A percentile compares a stretch with the other conserved stretches of the same genome.
These are phyloP conservation scores for Cynopterus sphinx DNA, from an alignment of 2,797 vertebrate genomes.

Conservation along the genomic window DNA sequence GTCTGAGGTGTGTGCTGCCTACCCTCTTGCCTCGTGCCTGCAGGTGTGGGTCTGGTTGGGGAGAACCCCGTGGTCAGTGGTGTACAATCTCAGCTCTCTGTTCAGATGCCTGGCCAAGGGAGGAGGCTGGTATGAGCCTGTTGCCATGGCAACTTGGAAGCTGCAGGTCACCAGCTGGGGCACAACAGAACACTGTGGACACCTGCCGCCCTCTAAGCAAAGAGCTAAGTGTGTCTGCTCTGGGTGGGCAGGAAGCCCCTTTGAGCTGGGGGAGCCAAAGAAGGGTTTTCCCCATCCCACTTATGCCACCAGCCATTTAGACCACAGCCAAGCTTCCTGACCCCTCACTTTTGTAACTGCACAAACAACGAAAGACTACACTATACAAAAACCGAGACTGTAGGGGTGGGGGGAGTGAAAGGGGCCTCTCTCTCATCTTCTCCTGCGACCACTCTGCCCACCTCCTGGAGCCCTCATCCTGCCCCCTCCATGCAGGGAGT, in stretches of 20 bases:
- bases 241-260: neutral
- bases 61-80: neutral
- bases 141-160: conserved; percentile 58
- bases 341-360: no score
- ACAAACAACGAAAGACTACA: neutral
- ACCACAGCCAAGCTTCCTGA: neutral
- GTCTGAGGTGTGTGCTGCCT: rapidly evolving
- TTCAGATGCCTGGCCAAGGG: neutral
- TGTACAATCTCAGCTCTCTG: neutral
- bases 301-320: rapidly evolving
- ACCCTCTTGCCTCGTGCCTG: neutral
- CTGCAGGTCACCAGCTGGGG: neutral
- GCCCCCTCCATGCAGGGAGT: rapidly evolving
- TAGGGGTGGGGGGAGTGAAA: rapidly evolving
- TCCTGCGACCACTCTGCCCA: neutral
- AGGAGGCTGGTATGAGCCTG: neutral
- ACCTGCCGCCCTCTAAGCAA: neutral
- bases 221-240: neutral
- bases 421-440: neutral
- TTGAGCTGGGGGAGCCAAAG: neutral
- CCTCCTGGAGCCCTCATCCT: neutral
- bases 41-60: neutral
- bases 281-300: neutral
- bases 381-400: neutral
- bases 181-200: neutral